Percentiles rank a stretch among this genome's conserved stretches.
Evolutionary conservation across 2,797 vertebrate species (phyloP).

Genomic region (Capromys pilorides): DNA sequence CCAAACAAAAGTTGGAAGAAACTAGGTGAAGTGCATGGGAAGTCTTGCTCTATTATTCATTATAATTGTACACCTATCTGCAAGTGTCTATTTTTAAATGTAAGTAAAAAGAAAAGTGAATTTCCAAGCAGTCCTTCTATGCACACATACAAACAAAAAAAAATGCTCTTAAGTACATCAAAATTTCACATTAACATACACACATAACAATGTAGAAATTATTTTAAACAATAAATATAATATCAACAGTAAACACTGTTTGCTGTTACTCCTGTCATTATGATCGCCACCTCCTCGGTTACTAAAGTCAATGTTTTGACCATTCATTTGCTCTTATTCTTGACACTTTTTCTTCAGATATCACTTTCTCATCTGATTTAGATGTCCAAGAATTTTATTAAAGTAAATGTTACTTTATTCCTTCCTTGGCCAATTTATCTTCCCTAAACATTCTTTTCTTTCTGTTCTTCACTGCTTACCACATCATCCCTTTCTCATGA

Average conservation of each 20-base stretch:
- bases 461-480: neutral
- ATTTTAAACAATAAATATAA: neutral
- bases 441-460: neutral
- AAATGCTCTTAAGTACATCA: neutral
- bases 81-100: neutral
- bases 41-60: neutral
- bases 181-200: neutral
- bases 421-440: conserved; percentile 6
- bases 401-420: neutral
- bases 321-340: neutral
- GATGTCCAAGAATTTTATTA: neutral
- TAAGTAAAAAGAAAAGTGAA: conserved; percentile 37
- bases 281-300: neutral
- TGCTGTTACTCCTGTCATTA: neutral
- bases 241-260: neutral
- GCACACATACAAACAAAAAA: neutral
- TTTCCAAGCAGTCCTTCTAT: neutral
- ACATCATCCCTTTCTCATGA: neutral
- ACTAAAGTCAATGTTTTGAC: conserved; percentile 9
- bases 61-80: neutral
- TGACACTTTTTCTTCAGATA: neutral
- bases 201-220: neutral
- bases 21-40: neutral
- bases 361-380: conserved; percentile 1
- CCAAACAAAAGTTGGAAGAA: neutral